A percentile compares a stretch with the other conserved stretches of the same genome.
Evolutionary conservation across 2,888 invertebrate species (phyloP).

Genomic region (Ophion slaviceki): DNA sequence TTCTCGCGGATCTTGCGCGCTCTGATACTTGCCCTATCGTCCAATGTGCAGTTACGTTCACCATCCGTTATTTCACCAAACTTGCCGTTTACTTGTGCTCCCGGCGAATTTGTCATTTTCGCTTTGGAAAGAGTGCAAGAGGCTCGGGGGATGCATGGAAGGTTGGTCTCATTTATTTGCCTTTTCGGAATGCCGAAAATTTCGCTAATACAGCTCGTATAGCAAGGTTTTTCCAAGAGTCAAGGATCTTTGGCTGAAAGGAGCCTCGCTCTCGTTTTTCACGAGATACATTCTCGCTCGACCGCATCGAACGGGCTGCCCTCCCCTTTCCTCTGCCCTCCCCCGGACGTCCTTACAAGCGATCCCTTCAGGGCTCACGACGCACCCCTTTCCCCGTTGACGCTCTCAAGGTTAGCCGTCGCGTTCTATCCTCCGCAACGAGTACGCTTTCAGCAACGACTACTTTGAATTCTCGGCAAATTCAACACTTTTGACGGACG

Average conservation of each 20-base stretch:
- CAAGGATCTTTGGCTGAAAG: conserved; percentile 44
- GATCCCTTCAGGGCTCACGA: conserved; percentile 46
- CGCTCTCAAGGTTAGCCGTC: conserved; percentile 59
- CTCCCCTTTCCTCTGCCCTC: not conserved
- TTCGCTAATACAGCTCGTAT: conserved; percentile 50
- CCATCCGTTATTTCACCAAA: not conserved
- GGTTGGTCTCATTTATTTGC: not conserved
- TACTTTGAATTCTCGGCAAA: conserved; percentile 52
- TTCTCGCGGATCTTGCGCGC: not conserved
- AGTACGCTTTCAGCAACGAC: conserved; percentile 1
- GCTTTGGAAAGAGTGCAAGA: not conserved
- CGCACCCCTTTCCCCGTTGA: conserved; percentile 53
- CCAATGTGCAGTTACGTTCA: no score
- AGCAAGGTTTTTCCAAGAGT: conserved; percentile 43
- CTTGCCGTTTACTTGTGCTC: not conserved
- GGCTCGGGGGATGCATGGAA: not conserved
- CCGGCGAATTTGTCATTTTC: no score
- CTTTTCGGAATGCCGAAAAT: conserved; percentile 23
- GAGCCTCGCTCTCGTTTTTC: conserved; percentile 62
- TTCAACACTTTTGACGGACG: conserved; percentile 17
- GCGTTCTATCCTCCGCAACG: conserved; percentile 5
- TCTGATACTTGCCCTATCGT: not conserved
- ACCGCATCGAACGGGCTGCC: conserved; percentile 38
- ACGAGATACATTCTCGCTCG: conserved; percentile 43
- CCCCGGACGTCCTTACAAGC: not conserved